Evolutionary conservation across 2,113 vertebrate genomes (phyloP).

Genomic region (Ranitomeya variabilis): DNA sequence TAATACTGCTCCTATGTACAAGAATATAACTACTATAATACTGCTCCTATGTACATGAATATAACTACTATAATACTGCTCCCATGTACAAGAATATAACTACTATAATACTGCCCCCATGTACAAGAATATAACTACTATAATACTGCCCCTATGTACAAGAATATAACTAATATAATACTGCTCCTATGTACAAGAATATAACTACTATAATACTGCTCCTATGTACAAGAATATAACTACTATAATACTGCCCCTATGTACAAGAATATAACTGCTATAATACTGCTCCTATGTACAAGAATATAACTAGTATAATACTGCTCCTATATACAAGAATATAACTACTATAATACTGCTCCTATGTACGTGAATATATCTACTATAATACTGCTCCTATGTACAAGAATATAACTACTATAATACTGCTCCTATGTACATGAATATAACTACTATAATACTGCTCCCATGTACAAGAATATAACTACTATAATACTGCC

Average conservation of each 20-base stretch:
- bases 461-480: neutral
- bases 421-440: conserved; percentile 8
- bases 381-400: neutral
- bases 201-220: neutral
- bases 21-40: conserved; percentile 15
- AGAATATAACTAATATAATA: conserved; percentile 15
- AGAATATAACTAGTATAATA: conserved; percentile 15
- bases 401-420: neutral
- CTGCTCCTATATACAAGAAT: neutral
- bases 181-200: neutral
- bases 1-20: conserved; percentile 10
- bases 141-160: conserved; percentile 8
- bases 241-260: neutral
- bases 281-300: conserved; percentile 5
- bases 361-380: neutral
- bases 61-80: neutral
- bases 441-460: conserved; percentile 15
- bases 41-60: neutral
- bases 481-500: conserved; percentile 4
- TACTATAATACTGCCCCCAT: neutral
- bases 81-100: neutral
- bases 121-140: neutral
- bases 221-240: neutral
- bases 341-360: conserved; percentile 4
- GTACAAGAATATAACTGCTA: neutral